A percentile compares a stretch with the other conserved stretches of the same genome.
phyloP scores from a whole-genome alignment of 2,797 vertebrate species.

The Pangasius djambal region DNA sequence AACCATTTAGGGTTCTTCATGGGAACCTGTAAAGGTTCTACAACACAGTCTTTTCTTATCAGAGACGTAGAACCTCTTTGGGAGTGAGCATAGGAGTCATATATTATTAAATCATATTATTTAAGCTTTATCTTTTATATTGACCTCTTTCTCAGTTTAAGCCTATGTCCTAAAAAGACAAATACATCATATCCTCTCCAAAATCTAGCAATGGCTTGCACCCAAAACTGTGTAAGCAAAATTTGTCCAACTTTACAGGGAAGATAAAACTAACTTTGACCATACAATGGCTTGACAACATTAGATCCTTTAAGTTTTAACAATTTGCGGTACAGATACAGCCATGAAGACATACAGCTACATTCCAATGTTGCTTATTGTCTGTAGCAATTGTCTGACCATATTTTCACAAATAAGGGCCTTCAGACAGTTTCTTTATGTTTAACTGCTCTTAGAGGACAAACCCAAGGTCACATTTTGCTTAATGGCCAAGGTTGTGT shows the following conservation, averaged over 20 bases:
- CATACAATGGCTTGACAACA: neutral
- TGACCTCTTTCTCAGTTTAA: neutral
- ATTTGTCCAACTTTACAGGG: neutral
- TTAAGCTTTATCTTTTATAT: neutral
- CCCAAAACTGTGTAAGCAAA: neutral
- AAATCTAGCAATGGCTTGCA: neutral
- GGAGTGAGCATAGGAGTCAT: neutral
- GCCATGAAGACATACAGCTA: neutral
- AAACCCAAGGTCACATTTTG: slow-evolving; percentile 32
- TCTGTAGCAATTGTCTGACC: neutral
- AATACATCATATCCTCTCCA: neutral
- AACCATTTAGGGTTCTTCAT: neutral
- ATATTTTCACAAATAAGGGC: neutral
- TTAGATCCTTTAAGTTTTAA: neutral
- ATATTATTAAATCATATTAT: neutral
- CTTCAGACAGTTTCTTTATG: neutral
- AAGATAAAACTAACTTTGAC: neutral
- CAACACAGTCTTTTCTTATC: neutral
- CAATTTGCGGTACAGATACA: neutral
- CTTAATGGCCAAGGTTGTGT: neutral
- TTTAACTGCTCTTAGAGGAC: slow-evolving; percentile 9
- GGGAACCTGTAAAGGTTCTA: neutral
- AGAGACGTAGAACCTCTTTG: neutral
- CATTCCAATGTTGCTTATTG: neutral
- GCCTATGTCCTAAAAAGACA: neutral